Conservation (phyloP, 2,888 invertebrate genomes). For the Willowsia nigromaculata region DNA sequence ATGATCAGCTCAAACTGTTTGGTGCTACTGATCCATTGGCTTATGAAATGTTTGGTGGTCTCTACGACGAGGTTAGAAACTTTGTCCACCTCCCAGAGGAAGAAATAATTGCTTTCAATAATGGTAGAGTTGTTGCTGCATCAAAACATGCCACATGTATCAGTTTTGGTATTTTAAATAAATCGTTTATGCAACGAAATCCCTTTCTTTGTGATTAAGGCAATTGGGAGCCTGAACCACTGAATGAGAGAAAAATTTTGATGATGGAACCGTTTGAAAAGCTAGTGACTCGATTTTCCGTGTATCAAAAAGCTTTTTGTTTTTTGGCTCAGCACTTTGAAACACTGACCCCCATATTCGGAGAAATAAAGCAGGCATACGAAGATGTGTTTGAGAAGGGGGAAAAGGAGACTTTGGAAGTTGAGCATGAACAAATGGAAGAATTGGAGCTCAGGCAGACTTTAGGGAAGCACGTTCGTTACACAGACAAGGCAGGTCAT, state of each 20-base stretch:
- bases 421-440: slow-evolving; percentile 62
- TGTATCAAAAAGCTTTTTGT: slow-evolving; percentile 62
- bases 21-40: slow-evolving; percentile 47
- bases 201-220: neutral
- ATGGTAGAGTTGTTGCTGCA: neutral
- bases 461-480: slow-evolving; percentile 48
- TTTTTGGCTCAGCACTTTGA: slow-evolving; percentile 66
- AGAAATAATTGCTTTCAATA: slow-evolving; percentile 61
- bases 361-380: slow-evolving; percentile 64
- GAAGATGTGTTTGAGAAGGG: slow-evolving; percentile 67
- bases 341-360: slow-evolving; percentile 54
- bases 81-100: slow-evolving; percentile 63
- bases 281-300: slow-evolving; percentile 47
- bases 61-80: slow-evolving; percentile 57
- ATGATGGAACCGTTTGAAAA: slow-evolving; percentile 63
- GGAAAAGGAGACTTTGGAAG: slow-evolving; percentile 60
- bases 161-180: no score
- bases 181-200: no score
- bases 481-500: slow-evolving; percentile 56
- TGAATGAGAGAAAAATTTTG: slow-evolving; percentile 42
- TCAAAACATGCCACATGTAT: neutral
- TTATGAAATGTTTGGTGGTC: slow-evolving; percentile 53
- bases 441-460: slow-evolving; percentile 47
- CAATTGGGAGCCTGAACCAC: slow-evolving; percentile 50
- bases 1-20: slow-evolving; percentile 45